These are phyloP conservation scores for Coenonympha arcania DNA, from an alignment of 2,888 invertebrate species.

Conservation along the genomic window DNA sequence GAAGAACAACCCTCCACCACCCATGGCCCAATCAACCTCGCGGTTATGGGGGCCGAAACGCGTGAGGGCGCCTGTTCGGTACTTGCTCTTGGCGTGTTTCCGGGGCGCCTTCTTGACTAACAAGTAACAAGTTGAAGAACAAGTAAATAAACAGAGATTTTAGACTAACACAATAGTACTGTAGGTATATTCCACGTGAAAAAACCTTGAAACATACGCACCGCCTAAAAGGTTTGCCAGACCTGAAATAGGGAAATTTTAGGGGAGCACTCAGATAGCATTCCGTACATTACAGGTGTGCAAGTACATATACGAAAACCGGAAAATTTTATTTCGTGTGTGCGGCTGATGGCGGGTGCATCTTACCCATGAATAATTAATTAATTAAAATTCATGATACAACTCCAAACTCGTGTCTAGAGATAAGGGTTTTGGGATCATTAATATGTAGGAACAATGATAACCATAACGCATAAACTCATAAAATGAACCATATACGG, in stretches of 20 bases:
- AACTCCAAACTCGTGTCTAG: not conserved
- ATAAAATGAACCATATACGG: too few species aligned
- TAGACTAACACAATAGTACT: too few species aligned
- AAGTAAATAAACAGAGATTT: too few species aligned
- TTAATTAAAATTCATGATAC: constrained; percentile 16
- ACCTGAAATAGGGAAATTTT: constrained; percentile 24
- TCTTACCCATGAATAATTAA: too few species aligned
- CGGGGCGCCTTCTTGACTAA: not conserved
- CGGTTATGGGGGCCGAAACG: too few species aligned
- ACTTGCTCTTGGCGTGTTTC: too few species aligned
- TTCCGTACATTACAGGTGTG: constrained; percentile 15
- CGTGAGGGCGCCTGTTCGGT: too few species aligned
- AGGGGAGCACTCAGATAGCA: constrained; percentile 28
- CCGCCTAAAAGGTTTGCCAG: not conserved
- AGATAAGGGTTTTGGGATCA: not conserved
- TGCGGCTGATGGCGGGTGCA: constrained; percentile 6
- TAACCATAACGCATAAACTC: too few species aligned
- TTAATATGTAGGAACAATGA: not conserved
- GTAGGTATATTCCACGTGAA: not conserved
- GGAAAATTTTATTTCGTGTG: constrained; percentile 20
- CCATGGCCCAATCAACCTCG: too few species aligned
- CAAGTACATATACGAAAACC: constrained; percentile 16
- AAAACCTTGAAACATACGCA: not conserved
- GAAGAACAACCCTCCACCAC: too few species aligned
- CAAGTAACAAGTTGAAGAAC: too few species aligned